Evolutionary conservation across 1,140 invertebrate genomes (phyloP), one percentile per base, ranked within the genome.

Genomic region (Heliconius melpomene): DNA sequence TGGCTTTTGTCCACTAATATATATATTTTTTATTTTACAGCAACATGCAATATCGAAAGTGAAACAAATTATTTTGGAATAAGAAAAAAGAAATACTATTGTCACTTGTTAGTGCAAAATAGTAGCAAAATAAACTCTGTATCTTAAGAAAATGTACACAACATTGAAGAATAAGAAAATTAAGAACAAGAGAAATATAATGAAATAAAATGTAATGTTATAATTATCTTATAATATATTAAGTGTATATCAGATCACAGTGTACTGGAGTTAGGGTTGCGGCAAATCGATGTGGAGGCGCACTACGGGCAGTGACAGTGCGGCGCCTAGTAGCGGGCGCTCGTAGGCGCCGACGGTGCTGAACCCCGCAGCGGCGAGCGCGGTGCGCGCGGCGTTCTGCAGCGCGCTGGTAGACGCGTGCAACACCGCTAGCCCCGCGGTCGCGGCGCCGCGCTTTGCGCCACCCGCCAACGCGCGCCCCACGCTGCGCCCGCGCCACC

Each of bases 251-350:
- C 50, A 52, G 54, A 57, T 23, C n/a, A 20, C n/a, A 57, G n/a
- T 57, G n/a, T 46, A 46, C 5, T n/a, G 7, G n/a, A 9, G n/a
- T 57, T 29, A 66, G 23, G 60, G 26, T 23, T 66, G 79, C 26
- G 83, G 79, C 78, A 88, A 75, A 72, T 88, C 86, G 32, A 81
- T 40, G 9, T 70, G 74, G 11, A 89, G 83, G 13, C 82, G 82
- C 77, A 83, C 75, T 40, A 90, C 71, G 54, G 84, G 86, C 82
- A 92, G 85, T 75, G 86, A 77, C 18, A 91, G 88, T 78, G 86
- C 87, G 46, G 86, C 74, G 54, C 90, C 90, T 72, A 81, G 73
- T 81, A 89, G 78, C 74, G 80, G 85, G 18, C 89, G 88, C 75
- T 85, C 84, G 80, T 89, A 88, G 32, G 84, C 72, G 38, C 79